Percentiles rank a stretch among this genome's conserved stretches.
Evolutionary conservation across 2,888 invertebrate species (phyloP).

Genomic region (Melinaea marsaeus): DNA sequence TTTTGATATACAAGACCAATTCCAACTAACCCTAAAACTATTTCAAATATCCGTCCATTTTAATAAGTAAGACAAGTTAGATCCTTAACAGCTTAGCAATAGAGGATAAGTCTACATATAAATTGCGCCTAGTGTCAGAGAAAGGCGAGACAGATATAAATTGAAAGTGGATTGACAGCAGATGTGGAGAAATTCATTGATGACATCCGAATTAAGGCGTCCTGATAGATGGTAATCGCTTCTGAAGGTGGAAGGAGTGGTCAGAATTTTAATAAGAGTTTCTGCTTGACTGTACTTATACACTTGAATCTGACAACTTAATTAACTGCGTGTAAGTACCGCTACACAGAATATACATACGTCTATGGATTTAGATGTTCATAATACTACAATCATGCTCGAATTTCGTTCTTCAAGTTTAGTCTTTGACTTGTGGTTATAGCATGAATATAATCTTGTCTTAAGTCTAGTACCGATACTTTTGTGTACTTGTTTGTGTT

Average conservation of each 20-base stretch:
- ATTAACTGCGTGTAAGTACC: too few relatives aligned
- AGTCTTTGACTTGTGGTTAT: too few relatives aligned
- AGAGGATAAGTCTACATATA: conserved; percentile 32
- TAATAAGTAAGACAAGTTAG: conserved; percentile 18
- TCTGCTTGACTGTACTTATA: neutral
- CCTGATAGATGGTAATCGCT: conserved; percentile 28
- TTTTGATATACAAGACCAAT: too few relatives aligned
- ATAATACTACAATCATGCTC: too few relatives aligned
- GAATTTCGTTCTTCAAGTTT: too few relatives aligned
- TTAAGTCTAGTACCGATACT: too few relatives aligned
- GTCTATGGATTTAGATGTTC: too few relatives aligned
- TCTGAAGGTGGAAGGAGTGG: conserved; percentile 17
- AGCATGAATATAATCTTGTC: too few relatives aligned
- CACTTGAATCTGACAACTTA: too few relatives aligned
- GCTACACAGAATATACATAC: too few relatives aligned
- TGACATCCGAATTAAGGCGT: neutral
- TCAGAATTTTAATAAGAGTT: neutral
- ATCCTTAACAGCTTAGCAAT: conserved; percentile 20
- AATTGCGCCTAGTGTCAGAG: conserved; percentile 30
- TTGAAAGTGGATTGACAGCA: conserved; percentile 25
- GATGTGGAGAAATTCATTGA: conserved; percentile 6
- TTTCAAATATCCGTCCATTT: conserved; percentile 9
- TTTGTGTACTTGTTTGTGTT: too few relatives aligned
- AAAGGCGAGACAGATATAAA: conserved; percentile 23
- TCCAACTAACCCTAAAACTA: neutral